Conservation (phyloP, 2,113 vertebrate genomes). For the Orcinus orca region DNA sequence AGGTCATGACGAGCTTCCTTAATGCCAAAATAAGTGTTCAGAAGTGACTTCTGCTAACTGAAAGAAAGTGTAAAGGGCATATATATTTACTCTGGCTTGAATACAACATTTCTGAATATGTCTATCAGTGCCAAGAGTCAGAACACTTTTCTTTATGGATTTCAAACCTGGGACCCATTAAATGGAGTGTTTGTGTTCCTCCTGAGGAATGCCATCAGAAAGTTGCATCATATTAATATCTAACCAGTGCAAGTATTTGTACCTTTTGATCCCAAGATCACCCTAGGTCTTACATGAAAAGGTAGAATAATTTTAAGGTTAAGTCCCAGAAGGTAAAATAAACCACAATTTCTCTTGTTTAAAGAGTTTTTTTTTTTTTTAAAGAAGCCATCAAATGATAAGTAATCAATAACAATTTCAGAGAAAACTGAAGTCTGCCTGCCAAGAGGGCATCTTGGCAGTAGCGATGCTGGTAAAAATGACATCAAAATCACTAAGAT, state of each 20-base stretch:
- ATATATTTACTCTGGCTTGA: constrained; percentile 75
- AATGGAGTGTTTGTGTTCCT: not conserved
- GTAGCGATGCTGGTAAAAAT: not conserved
- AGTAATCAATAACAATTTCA: not conserved
- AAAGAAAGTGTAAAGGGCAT: constrained; percentile 69
- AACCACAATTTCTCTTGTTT: not conserved
- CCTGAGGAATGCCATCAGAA: constrained; percentile 19
- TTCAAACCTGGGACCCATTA: constrained; percentile 28
- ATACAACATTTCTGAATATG: constrained; percentile 61
- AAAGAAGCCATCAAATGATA: not conserved
- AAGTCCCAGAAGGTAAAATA: constrained; percentile 32
- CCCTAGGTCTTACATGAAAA: not conserved
- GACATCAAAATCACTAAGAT: not conserved
- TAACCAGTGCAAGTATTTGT: not conserved
- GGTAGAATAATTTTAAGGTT: not conserved
- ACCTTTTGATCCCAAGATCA: not conserved
- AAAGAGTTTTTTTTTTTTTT: not conserved
- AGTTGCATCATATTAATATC: not conserved
- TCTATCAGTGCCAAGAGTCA: constrained; percentile 59
- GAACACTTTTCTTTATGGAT: constrained; percentile 49
- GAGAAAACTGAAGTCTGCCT: not conserved
- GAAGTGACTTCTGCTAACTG: constrained; percentile 68
- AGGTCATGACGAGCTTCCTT: constrained; percentile 78
- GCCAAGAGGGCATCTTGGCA: not conserved
- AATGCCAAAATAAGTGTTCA: constrained; percentile 74